Percentiles rank a stretch among this genome's conserved stretches.
Evolutionary conservation across 2,797 vertebrate species (phyloP).

Genomic region (Epinephelus awoara): DNA sequence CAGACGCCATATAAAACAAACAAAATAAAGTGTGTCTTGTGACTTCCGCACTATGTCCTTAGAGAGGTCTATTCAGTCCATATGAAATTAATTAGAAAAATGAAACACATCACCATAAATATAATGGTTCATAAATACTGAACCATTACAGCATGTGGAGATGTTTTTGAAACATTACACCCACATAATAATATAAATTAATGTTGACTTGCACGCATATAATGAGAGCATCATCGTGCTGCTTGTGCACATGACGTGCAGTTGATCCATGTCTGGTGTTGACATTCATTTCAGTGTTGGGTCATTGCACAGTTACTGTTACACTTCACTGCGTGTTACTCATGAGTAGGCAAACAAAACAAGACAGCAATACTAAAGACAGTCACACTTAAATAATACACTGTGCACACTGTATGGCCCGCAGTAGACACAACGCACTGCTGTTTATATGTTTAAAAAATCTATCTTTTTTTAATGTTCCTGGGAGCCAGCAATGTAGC

Average conservation of each 20-base stretch:
- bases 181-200: constrained; percentile 17
- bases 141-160: constrained; percentile 15
- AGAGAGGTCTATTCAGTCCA: constrained; percentile 2
- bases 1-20: background rate
- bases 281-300: constrained; percentile 41
- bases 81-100: constrained; percentile 52
- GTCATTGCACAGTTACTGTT: constrained; percentile 50
- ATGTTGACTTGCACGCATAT: constrained; percentile 25
- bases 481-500: constrained; percentile 66
- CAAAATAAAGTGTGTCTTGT: too few relatives aligned
- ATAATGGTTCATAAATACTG: constrained; percentile 19
- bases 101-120: constrained; percentile 21
- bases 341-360: constrained; percentile 44
- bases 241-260: constrained; percentile 14
- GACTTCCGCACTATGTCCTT: background rate
- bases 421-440: background rate
- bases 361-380: constrained; percentile 24
- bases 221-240: constrained; percentile 11
- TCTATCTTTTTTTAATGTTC: background rate
- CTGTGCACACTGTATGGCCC: background rate
- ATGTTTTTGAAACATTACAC: constrained; percentile 16
- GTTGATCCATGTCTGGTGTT: constrained; percentile 65
- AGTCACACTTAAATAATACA: constrained; percentile 19
- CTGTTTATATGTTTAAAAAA: background rate
- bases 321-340: constrained; percentile 46